Base-by-base conservation (phyloP, 2,888 invertebrate genomes). In the Leucoptera coffeella region DNA sequence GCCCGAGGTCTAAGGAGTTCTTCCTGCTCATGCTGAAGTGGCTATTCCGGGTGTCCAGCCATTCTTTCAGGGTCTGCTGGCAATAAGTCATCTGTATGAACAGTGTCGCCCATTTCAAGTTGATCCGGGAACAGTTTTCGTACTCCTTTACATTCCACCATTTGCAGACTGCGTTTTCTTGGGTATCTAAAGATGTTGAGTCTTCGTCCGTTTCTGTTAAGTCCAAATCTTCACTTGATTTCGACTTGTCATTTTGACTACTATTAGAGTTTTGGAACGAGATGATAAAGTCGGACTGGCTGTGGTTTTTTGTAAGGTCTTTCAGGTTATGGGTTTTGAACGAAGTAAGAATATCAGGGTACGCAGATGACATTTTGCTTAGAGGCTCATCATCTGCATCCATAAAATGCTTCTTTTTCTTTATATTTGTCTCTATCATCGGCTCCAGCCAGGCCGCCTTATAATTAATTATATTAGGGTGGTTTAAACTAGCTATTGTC, bases 11-110 rank as follows among this genome's bases (percentile, higher is more conserved):
- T 1, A 57, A 57, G 0, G 65, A 67, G 3, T 43, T 45, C 32
- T 65, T 67, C 14, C 54, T 45, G 0, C 47, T 39, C 1, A 43
- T 32, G 10, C 41, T 28, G 32, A 65, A 40, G 11, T 47, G 50
- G 9, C 43, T 44, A 39, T 82, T 82, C 24, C 86, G 62, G 14
- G 74, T 71, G 28, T 80, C 77, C 15, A 89, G 43, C 88, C 88
- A 89, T 27, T 83, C 77, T 31, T 81, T 76, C 24, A 90, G 55
- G 0, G 87, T 89, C 35, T 77, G 73, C 39, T 84, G 78, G 45
- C 89, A 89, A 26, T 82, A 72, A 20, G 85, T 78, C 89, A 90
- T 89, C 56, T 89, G 89, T 30, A 90, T 88, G 44, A 81, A 87
- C 15, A 90, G 50, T 2, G 81, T 82, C 0, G 82, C 80, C 74